These are phyloP conservation scores for Philypnodon macrostomus DNA, from an alignment of 2,797 vertebrate genomes.

Conservation along the genomic window DNA sequence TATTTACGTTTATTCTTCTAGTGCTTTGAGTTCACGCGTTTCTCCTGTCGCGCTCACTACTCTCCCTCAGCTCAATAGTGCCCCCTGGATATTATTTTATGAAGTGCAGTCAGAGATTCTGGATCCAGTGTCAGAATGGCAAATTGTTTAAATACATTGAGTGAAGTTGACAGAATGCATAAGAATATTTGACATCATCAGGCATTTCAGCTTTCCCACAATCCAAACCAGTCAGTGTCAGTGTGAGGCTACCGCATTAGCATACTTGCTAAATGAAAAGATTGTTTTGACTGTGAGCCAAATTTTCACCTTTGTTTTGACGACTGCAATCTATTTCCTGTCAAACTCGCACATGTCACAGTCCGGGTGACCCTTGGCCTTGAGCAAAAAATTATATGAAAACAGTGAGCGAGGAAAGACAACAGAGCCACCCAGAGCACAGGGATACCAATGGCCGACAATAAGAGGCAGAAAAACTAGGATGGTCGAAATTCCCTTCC, in stretches of 20 bases:
- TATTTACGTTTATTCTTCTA: constrained; percentile 36
- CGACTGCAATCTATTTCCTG: constrained; percentile 64
- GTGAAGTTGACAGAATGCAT: no score
- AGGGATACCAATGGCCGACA: constrained; percentile 76
- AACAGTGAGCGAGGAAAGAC: constrained; percentile 73
- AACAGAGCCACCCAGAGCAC: constrained; percentile 76
- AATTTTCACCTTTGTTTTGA: constrained; percentile 50
- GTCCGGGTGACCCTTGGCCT: constrained; percentile 55
- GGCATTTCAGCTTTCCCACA: constrained; percentile 3
- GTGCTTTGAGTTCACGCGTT: constrained; percentile 24
- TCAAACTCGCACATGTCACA: constrained; percentile 63
- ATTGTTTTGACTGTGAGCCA: constrained; percentile 24
- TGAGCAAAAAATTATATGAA: constrained; percentile 65
- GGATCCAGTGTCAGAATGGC: constrained; percentile 43
- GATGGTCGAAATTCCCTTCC: constrained; percentile 76
- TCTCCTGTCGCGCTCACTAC: constrained; percentile 23
- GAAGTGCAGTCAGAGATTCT: constrained; percentile 46
- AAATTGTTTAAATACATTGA: constrained; percentile 37
- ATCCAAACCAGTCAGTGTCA: constrained; percentile 4
- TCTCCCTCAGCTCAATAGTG: constrained; percentile 73
- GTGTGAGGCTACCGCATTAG: constrained; percentile 23
- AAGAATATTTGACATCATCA: no score
- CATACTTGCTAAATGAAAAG: constrained; percentile 33
- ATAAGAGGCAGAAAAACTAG: constrained; percentile 69
- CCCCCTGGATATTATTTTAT: constrained; percentile 69